Conservation (phyloP, 2,888 invertebrate genomes). For the Taenaris catops region DNA sequence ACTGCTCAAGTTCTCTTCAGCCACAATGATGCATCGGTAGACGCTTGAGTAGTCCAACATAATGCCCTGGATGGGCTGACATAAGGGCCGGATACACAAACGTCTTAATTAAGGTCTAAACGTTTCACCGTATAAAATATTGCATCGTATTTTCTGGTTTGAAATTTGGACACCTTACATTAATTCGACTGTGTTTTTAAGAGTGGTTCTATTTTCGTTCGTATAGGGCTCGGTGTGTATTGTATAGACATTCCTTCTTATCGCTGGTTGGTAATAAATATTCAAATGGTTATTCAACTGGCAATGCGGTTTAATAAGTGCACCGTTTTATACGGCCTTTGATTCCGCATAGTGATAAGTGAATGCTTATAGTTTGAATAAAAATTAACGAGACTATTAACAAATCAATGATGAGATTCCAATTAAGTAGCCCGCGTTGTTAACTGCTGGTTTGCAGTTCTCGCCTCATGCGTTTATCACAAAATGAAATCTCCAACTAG, state of each 20-base stretch:
- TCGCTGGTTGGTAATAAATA: slow-evolving; percentile 29
- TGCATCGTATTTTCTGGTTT: slow-evolving; percentile 37
- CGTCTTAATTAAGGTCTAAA: slow-evolving; percentile 65
- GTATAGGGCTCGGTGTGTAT: slow-evolving; percentile 7
- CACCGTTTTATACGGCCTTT: slow-evolving; percentile 29
- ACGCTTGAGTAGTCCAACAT: too few relatives aligned
- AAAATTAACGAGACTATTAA: slow-evolving; percentile 62
- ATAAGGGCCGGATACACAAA: slow-evolving; percentile 48
- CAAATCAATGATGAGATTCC: slow-evolving; percentile 64
- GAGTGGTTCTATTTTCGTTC: slow-evolving; percentile 10
- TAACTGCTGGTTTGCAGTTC: slow-evolving; percentile 48
- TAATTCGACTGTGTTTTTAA: slow-evolving; percentile 26
- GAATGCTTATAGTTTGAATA: slow-evolving; percentile 46
- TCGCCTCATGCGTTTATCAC: slow-evolving; percentile 50
- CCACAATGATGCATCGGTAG: too few relatives aligned
- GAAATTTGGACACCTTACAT: slow-evolving; percentile 30
- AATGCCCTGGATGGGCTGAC: too few relatives aligned
- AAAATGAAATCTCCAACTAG: slow-evolving; percentile 59
- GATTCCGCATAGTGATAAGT: slow-evolving; percentile 40
- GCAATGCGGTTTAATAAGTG: slow-evolving; percentile 6
- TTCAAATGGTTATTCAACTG: slow-evolving; percentile 19
- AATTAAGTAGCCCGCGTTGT: slow-evolving; percentile 65
- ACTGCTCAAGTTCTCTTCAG: too few relatives aligned
- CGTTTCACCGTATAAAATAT: slow-evolving; percentile 48
- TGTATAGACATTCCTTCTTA: slow-evolving; percentile 22